Evolutionary conservation across 2,113 vertebrate genomes (phyloP), one percentile per base, ranked within the genome.

Genomic region (Piaya cayana): DNA sequence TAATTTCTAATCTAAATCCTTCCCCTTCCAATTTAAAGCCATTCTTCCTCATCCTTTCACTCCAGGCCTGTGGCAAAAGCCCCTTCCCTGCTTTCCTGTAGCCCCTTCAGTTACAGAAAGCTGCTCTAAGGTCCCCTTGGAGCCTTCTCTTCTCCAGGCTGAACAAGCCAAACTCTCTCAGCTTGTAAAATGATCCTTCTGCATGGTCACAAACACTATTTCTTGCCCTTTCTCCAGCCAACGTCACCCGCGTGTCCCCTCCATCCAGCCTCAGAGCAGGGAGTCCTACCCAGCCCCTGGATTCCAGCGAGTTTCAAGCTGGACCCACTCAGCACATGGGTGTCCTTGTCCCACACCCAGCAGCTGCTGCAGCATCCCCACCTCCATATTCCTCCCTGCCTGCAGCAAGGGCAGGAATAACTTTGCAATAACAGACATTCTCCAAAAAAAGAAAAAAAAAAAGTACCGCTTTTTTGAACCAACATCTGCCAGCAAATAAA

Each of bases 261-360:
- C 49, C 76, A 9, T 6, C 37, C 17, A 18, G 15, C 43, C 43
- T 15, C 17, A 18, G 43, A 18, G 43, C 17, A 15, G 26, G 43
- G 1, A 15, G 32, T 4, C 18, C 18, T 36, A 22, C n/a, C 34
- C 59, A 21, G 47, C 29, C 36, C 76, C 9, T 2, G 5, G 49
- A 15, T 4, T 11, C 3, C 6, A 5, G 18, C 4, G 30, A 36
- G 60, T 29, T 10, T 18, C 5, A 4, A 3, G 43, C n/a, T 7
- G 34, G 58, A 25, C 15, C 43, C 1, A 4, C 3, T 55, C 43
- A 9, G 19, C 13, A 2, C 2, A 16, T 15, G 53, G 39, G 19
- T 12, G 25, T 7, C 42, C 32, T 36, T 5, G 3, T 34, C 17
- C 53, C 5, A 13, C 2, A 25, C 55, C 11, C 26, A 49, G n/a